phyloP scores from a whole-genome alignment of 2,113 vertebrate genomes.

The Calyptomena viridis region DNA sequence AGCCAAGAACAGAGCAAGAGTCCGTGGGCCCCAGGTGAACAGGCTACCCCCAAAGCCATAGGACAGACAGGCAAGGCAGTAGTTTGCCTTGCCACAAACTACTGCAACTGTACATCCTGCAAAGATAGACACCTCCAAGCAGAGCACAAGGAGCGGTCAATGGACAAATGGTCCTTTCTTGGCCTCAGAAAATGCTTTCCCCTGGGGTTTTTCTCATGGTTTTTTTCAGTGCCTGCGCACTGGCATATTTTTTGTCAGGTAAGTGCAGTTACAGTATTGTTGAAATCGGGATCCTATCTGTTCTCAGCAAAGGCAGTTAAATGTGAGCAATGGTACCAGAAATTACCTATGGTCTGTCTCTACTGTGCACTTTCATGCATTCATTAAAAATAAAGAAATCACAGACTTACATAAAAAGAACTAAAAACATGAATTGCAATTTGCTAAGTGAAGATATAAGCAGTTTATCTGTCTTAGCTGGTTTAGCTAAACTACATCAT shows the following conservation, averaged over 20 bases:
- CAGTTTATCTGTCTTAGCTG: not conserved
- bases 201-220: not conserved
- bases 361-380: rapidly evolving
- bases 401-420: not conserved
- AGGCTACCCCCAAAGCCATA: not conserved
- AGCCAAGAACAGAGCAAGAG: not conserved
- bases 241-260: not conserved
- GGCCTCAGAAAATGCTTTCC: not conserved
- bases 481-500: not conserved
- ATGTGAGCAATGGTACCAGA: not conserved
- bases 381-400: not conserved
- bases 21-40: not conserved
- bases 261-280: not conserved
- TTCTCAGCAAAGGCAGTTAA: not conserved
- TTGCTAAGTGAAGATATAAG: not conserved
- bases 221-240: not conserved
- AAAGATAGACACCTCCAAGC: not conserved
- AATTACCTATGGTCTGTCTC: not conserved
- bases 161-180: not conserved
- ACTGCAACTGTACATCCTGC: not conserved
- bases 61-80: not conserved
- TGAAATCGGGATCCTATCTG: not conserved
- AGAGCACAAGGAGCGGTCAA: not conserved
- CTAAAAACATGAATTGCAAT: not conserved
- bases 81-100: not conserved